phyloP scores from a whole-genome alignment of 2,113 vertebrate genomes.

The Grus americana region DNA sequence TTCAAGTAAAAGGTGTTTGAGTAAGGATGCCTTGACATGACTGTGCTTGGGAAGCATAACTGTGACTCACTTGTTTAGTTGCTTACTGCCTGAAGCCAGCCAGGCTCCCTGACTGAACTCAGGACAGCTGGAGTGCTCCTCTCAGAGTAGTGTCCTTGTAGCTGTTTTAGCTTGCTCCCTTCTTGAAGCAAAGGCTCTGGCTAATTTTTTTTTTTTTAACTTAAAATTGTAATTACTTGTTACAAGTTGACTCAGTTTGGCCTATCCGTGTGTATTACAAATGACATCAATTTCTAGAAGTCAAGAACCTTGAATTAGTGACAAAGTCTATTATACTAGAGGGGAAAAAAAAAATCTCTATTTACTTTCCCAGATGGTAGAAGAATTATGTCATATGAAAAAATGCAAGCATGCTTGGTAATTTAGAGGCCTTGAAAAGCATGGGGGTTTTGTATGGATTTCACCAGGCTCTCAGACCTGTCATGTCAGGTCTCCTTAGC shows the following conservation, averaged over 20 bases:
- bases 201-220: neutral
- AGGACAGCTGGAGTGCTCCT: accelerated
- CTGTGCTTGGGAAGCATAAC: neutral
- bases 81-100: neutral
- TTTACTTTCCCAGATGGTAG: neutral
- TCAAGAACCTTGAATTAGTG: neutral
- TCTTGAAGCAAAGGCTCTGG: neutral
- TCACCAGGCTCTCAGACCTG: neutral
- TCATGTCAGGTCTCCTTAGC: neutral
- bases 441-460: neutral
- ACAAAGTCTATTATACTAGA: neutral
- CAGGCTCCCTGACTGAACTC: neutral
- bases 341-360: neutral
- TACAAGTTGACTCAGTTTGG: neutral
- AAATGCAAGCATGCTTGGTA: neutral
- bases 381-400: neutral
- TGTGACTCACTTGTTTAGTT: neutral
- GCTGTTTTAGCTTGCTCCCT: neutral
- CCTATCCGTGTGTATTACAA: neutral
- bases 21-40: neutral
- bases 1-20: neutral
- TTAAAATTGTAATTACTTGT: neutral
- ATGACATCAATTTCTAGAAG: neutral
- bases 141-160: accelerated
- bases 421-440: neutral